Conservation (phyloP, 1,140 invertebrate genomes). For the Calephelis virginiensis region DNA sequence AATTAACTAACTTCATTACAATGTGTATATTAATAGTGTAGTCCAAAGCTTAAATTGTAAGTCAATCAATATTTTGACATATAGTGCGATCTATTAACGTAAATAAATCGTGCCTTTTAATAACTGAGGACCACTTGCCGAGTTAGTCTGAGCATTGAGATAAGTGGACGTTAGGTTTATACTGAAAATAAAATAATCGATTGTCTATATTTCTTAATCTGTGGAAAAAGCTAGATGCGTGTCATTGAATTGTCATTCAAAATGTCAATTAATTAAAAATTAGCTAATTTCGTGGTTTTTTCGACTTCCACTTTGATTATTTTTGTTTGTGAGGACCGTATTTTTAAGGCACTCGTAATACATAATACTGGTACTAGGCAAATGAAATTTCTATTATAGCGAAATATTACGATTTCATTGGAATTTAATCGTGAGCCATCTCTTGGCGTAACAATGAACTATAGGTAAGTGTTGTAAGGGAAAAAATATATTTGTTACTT, state of each 20-base stretch:
- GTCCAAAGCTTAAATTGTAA: too few species aligned
- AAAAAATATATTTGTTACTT: not conserved
- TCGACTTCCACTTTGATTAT: not conserved
- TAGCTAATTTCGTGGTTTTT: not conserved
- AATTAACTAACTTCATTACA: too few species aligned
- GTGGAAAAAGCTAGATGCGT: not conserved
- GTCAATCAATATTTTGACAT: too few species aligned
- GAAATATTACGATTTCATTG: not conserved
- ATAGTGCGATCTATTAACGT: too few species aligned
- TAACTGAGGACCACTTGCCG: too few species aligned
- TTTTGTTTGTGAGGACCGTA: not conserved
- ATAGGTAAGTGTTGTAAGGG: not conserved
- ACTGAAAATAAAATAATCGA: too few species aligned
- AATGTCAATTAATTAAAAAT: not conserved
- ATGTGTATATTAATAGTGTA: too few species aligned
- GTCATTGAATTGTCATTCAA: constrained; percentile 4
- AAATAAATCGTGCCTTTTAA: too few species aligned
- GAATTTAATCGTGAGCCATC: not conserved
- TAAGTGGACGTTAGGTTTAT: too few species aligned
- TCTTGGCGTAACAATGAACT: not conserved
- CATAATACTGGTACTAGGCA: not conserved
- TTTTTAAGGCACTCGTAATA: not conserved
- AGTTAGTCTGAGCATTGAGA: too few species aligned
- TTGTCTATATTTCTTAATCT: not conserved
- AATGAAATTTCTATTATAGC: not conserved